phyloP scores from a whole-genome alignment of 2,888 invertebrate genomes.

The Drosophila glabriapex region DNA sequence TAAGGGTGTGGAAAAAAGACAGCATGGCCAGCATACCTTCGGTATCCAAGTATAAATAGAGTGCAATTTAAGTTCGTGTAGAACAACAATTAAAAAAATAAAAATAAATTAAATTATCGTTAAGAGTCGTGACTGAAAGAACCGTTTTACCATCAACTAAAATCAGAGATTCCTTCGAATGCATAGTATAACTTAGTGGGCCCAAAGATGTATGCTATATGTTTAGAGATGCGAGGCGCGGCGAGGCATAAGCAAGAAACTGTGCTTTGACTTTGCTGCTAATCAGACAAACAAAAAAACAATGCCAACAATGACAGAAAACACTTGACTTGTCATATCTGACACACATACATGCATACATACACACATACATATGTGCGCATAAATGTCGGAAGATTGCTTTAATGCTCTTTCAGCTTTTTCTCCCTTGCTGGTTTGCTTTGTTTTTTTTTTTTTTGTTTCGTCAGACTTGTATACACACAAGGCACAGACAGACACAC shows the following conservation, averaged over 20 bases:
- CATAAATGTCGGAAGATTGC: slow-evolving; percentile 73
- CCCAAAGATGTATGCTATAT: slow-evolving; percentile 32
- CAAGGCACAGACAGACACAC: neutral
- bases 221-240: neutral
- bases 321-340: slow-evolving; percentile 82
- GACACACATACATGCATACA: slow-evolving; percentile 55
- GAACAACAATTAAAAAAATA: neutral
- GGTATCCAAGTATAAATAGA: neutral
- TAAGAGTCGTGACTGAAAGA: neutral
- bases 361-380: neutral
- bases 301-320: slow-evolving; percentile 54
- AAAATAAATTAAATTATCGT: neutral
- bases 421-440: neutral
- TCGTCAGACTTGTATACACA: neutral
- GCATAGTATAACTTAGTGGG: neutral
- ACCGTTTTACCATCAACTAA: neutral
- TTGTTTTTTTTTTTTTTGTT: neutral
- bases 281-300: slow-evolving; percentile 32
- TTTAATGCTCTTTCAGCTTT: slow-evolving; percentile 45
- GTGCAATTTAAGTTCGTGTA: neutral
- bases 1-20: neutral
- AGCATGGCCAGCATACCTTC: neutral
- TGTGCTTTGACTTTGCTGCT: slow-evolving; percentile 16
- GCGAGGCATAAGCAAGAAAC: neutral
- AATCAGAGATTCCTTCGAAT: neutral